Percentiles rank a stretch among this genome's conserved stretches.
These are phyloP conservation scores for Periplaneta americana DNA, from an alignment of 1,140 invertebrate species.

Conservation along the genomic window DNA sequence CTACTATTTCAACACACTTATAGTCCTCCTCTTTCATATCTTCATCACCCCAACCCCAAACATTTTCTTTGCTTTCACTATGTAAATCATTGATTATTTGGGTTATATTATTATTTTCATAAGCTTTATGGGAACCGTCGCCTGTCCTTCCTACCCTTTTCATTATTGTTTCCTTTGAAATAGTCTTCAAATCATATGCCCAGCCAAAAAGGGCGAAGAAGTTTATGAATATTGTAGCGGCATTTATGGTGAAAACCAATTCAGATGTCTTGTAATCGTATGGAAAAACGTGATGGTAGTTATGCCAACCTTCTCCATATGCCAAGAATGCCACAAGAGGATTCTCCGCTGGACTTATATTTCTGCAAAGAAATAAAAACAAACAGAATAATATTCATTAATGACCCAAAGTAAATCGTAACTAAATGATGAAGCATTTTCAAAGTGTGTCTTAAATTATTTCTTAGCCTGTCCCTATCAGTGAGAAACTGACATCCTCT, in stretches of 20 bases:
- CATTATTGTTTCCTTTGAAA: neutral
- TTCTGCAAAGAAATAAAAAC: neutral
- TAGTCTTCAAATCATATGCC: neutral
- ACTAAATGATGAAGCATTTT: too few relatives aligned
- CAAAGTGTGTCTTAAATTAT: too few relatives aligned
- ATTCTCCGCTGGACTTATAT: slow-evolving; percentile 40
- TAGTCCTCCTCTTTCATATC: neutral
- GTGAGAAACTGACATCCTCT: too few relatives aligned
- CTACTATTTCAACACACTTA: too few relatives aligned
- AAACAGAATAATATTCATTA: neutral
- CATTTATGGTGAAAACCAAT: neutral
- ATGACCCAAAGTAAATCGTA: too few relatives aligned
- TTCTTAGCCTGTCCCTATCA: too few relatives aligned
- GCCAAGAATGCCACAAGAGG: slow-evolving; percentile 37
- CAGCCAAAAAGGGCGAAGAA: neutral
- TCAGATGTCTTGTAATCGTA: slow-evolving; percentile 46
- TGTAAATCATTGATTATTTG: neutral
- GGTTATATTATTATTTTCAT: neutral
- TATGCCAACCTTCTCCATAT: slow-evolving; percentile 50
- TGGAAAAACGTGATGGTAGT: slow-evolving; percentile 57
- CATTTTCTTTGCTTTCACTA: neutral
- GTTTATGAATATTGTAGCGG: neutral
- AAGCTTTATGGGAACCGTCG: neutral
- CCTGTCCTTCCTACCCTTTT: neutral
- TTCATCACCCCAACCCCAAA: neutral